phyloP scores from a whole-genome alignment of 2,888 invertebrate species.

The Drosophila buzzatii region DNA sequence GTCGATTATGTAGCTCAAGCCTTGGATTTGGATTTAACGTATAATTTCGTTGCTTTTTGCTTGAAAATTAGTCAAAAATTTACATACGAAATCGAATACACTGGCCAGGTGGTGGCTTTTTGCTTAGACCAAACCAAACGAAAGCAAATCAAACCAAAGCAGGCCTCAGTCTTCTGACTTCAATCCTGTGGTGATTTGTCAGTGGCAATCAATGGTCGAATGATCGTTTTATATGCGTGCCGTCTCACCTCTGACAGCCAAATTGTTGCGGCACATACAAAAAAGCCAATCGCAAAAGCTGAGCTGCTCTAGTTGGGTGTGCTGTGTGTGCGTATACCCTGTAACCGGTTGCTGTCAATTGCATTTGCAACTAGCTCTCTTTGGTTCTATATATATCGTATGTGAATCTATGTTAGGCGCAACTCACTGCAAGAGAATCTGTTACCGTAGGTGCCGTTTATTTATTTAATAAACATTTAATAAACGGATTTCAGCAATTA shows the following conservation, averaged over 20 bases:
- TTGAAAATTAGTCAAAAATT: slow-evolving; percentile 67
- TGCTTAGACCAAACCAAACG: slow-evolving; percentile 23
- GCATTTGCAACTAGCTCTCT: background rate
- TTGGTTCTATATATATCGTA: too few species aligned
- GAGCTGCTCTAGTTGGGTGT: background rate
- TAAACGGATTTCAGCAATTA: too few species aligned
- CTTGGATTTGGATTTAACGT: slow-evolving; percentile 27
- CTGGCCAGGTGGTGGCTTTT: slow-evolving; percentile 39
- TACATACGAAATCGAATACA: slow-evolving; percentile 62
- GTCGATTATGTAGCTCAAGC: slow-evolving; percentile 17
- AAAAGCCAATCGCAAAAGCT: background rate
- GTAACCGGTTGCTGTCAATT: background rate
- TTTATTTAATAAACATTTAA: too few species aligned
- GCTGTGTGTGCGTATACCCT: background rate
- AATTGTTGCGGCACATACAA: slow-evolving; percentile 47
- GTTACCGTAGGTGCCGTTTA: too few species aligned
- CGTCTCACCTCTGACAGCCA: slow-evolving; percentile 56
- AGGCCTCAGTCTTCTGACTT: background rate
- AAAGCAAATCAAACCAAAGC: too few species aligned
- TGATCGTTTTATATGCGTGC: slow-evolving; percentile 55
- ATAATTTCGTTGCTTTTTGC: slow-evolving; percentile 41
- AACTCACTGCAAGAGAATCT: too few species aligned
- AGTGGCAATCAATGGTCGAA: slow-evolving; percentile 47
- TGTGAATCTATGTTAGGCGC: too few species aligned
- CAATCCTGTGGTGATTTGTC: slow-evolving; percentile 51